Conservation (phyloP, 2,113 vertebrate genomes). For the Tinamus guttatus region DNA sequence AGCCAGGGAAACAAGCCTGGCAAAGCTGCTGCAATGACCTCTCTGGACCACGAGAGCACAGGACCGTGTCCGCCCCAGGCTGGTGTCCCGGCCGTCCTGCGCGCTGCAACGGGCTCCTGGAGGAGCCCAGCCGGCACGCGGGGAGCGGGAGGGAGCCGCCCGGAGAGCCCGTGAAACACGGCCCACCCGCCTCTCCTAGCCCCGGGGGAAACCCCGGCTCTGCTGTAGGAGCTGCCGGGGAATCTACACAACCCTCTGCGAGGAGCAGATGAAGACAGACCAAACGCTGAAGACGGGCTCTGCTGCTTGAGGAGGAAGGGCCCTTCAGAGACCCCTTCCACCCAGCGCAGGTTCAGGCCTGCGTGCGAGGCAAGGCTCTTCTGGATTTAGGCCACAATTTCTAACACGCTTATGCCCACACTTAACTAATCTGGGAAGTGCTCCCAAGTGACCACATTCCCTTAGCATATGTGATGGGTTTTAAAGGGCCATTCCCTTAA, state of each 20-base stretch:
- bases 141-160: rapidly evolving
- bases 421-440: background rate
- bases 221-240: background rate
- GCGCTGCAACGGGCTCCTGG: rapidly evolving
- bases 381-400: background rate
- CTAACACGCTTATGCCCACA: background rate
- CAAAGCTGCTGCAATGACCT: background rate
- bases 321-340: background rate
- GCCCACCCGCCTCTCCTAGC: background rate
- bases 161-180: background rate
- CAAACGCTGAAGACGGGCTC: background rate
- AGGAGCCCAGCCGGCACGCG: background rate
- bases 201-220: background rate
- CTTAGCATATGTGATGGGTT: rapidly evolving
- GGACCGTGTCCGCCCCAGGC: background rate
- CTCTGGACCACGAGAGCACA: background rate
- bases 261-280: background rate
- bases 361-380: background rate
- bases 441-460: background rate
- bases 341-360: background rate
- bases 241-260: background rate
- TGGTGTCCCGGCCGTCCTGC: background rate
- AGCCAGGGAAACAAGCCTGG: background rate
- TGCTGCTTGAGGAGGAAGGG: background rate
- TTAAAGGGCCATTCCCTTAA: background rate